phyloP scores from a whole-genome alignment of 2,113 vertebrate genomes.

The Addax nasomaculatus region DNA sequence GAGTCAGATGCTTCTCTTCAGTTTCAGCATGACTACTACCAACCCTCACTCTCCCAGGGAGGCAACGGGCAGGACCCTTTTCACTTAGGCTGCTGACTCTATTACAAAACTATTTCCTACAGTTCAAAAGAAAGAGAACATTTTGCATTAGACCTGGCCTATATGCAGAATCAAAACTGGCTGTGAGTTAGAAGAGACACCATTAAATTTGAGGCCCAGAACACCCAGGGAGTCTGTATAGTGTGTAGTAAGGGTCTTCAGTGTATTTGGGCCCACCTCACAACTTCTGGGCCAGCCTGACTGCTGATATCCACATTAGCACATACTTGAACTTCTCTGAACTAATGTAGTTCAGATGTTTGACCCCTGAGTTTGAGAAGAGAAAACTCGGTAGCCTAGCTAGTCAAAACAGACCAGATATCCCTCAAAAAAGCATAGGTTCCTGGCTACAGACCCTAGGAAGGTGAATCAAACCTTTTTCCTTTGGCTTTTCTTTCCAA shows the following conservation, averaged over 20 bases:
- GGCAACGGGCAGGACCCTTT: neutral
- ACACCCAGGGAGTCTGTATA: neutral
- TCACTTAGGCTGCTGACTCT: neutral
- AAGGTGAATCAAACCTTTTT: constrained; percentile 27
- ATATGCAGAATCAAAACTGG: constrained; percentile 6
- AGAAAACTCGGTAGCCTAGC: neutral
- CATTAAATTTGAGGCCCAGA: neutral
- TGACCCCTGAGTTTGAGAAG: neutral
- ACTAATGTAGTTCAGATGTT: neutral
- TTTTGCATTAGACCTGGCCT: constrained; percentile 21
- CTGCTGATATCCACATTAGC: neutral
- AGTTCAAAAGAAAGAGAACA: constrained; percentile 12
- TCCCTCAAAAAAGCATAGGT: neutral
- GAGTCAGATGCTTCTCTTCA: neutral
- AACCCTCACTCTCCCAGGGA: neutral
- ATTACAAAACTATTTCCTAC: neutral
- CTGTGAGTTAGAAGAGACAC: neutral
- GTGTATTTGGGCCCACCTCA: neutral
- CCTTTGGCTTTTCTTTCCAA: constrained; percentile 44
- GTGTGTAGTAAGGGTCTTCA: neutral
- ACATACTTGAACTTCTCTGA: neutral
- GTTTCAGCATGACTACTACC: neutral
- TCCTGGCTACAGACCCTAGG: neutral
- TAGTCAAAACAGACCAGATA: neutral
- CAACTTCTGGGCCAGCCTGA: neutral